Evolutionary conservation across 2,797 vertebrate genomes (phyloP).

Genomic region (Falco naumanni): DNA sequence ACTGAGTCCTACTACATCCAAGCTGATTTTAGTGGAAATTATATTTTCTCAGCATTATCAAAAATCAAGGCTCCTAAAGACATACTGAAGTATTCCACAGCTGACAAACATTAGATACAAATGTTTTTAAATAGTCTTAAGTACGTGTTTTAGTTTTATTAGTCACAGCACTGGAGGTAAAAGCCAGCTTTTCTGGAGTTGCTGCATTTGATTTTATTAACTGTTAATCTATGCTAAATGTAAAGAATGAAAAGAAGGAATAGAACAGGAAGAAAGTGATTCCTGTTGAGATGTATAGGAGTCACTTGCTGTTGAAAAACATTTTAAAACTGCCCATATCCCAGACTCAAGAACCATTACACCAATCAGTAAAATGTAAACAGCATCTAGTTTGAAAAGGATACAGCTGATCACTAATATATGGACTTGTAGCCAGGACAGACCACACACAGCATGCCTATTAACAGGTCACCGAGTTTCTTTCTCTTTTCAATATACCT

Average conservation of each 20-base stretch:
- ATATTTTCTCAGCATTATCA: neutral
- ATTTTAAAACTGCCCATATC: neutral
- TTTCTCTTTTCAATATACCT: slow-evolving; percentile 42
- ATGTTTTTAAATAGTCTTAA: neutral
- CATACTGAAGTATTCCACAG: neutral
- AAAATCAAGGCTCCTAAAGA: neutral
- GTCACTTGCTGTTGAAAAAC: neutral
- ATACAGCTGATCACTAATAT: neutral
- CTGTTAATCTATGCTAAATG: neutral
- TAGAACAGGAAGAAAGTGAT: neutral
- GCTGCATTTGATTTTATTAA: neutral
- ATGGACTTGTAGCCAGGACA: neutral
- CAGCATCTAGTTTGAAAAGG: neutral
- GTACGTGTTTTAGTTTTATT: neutral
- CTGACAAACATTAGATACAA: neutral
- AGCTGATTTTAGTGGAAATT: neutral
- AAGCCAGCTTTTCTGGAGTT: neutral
- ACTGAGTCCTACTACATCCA: neutral
- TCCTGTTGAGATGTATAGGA: neutral
- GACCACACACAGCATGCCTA: neutral
- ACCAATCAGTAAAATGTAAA: neutral
- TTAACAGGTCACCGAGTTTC: slow-evolving; percentile 18
- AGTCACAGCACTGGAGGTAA: neutral
- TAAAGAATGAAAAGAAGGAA: neutral
- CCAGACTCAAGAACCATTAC: neutral